These are phyloP conservation scores for Enteromius unitaeniatus DNA, from an alignment of 2,797 vertebrate species.

Conservation along the genomic window DNA sequence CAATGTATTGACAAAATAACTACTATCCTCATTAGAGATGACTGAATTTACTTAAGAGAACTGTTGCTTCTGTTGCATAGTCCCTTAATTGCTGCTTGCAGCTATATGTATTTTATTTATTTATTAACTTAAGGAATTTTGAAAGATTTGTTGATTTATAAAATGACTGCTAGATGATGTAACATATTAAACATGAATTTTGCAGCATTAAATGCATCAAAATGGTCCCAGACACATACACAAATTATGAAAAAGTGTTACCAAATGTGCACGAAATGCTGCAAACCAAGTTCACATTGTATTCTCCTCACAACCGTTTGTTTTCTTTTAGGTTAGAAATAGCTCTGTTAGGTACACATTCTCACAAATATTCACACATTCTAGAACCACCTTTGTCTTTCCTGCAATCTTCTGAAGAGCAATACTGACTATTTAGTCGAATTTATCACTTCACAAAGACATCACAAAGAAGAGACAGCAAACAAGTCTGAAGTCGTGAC, in stretches of 20 bases:
- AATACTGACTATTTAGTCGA: neutral
- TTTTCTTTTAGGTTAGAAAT: neutral
- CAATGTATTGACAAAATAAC: no score
- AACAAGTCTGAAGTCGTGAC: constrained; percentile 24
- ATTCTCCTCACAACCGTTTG: neutral
- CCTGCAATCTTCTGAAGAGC: neutral
- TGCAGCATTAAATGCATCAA: neutral
- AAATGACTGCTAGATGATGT: neutral
- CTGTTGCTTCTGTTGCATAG: neutral
- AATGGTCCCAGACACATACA: neutral
- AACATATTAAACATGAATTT: neutral
- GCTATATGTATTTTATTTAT: constrained; percentile 4
- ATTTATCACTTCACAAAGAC: constrained; percentile 9
- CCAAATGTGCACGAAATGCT: neutral
- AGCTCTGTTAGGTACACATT: neutral
- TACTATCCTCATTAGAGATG: neutral
- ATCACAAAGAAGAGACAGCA: neutral
- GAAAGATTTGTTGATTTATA: neutral
- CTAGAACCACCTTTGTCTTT: neutral
- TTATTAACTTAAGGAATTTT: neutral
- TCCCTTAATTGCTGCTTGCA: constrained; percentile 10
- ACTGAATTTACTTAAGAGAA: neutral
- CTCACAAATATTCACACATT: neutral
- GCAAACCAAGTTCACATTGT: neutral
- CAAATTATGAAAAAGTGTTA: neutral